Conservation (phyloP, 1,140 invertebrate species). For the Meloidogyne chitwoodi region DNA sequence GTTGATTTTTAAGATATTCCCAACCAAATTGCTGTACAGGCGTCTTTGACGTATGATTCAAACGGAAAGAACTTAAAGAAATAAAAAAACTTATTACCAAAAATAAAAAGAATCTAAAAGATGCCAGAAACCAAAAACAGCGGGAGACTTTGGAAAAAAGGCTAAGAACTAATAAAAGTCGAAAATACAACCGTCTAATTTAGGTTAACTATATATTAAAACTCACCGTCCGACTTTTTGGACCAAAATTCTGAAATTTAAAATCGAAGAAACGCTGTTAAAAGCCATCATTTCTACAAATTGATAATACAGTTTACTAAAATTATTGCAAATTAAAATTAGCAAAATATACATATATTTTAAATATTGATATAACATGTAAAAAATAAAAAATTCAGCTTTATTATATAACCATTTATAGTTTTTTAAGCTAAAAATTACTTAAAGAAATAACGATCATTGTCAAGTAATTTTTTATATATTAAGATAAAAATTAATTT, state of each 20-base stretch:
- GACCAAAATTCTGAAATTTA: neutral
- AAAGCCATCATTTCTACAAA: neutral
- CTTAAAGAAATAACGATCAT: too few relatives aligned
- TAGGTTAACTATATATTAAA: too few relatives aligned
- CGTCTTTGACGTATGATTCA: slow-evolving; percentile 33
- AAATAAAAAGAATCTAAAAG: neutral
- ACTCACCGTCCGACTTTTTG: neutral
- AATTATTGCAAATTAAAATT: neutral
- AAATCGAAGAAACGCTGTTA: neutral
- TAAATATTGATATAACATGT: too few relatives aligned
- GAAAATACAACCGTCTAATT: too few relatives aligned
- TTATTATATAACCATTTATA: too few relatives aligned
- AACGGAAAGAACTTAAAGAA: neutral
- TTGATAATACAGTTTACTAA: neutral
- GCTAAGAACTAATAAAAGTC: neutral
- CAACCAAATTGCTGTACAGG: slow-evolving; percentile 54
- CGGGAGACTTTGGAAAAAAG: neutral
- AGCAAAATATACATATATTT: neutral
- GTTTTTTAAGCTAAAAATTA: too few relatives aligned
- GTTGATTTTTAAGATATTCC: slow-evolving; percentile 49
- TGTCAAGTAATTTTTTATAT: too few relatives aligned
- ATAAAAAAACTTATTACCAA: too few relatives aligned
- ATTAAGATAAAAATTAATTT: neutral
- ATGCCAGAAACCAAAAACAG: neutral
- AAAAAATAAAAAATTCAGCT: too few relatives aligned